These are phyloP conservation scores for Iphiclides podalirius DNA, from an alignment of 2,888 invertebrate genomes.

Conservation along the genomic window DNA sequence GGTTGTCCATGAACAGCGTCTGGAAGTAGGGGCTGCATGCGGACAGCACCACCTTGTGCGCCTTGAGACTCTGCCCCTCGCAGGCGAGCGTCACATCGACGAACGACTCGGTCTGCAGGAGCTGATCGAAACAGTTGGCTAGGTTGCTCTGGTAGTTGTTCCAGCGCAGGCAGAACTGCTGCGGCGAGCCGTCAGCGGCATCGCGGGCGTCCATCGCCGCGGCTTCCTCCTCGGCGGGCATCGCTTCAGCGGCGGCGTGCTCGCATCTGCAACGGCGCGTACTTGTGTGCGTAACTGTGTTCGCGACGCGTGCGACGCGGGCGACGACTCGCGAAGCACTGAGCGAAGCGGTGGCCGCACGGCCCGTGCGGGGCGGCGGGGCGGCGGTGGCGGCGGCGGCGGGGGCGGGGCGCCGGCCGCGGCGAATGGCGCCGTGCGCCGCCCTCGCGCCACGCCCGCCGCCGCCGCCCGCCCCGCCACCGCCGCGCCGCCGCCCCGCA, in stretches of 20 bases:
- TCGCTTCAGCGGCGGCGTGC: constrained; percentile 53
- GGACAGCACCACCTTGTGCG: constrained; percentile 95
- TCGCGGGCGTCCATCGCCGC: constrained; percentile 68
- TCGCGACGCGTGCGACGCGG: constrained; percentile 50
- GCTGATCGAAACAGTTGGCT: constrained; percentile 93
- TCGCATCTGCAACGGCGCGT: constrained; percentile 70
- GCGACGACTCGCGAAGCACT: constrained; percentile 61
- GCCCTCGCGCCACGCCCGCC: constrained; percentile 29
- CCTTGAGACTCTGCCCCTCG: constrained; percentile 94
- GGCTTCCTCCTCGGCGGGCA: constrained; percentile 76
- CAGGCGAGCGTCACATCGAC: constrained; percentile 95
- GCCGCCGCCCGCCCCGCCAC: constrained; percentile 29
- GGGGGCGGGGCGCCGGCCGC: constrained; percentile 33
- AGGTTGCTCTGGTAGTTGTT: constrained; percentile 95
- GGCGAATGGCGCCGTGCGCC: constrained; percentile 12
- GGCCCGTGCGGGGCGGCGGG: constrained; percentile 44
- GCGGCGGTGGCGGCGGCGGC: constrained; percentile 40
- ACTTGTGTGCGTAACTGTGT: constrained; percentile 27
- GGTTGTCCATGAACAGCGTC: constrained; percentile 93
- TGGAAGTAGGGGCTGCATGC: constrained; percentile 97
- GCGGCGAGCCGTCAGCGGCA: constrained; percentile 82
- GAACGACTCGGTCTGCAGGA: constrained; percentile 92
- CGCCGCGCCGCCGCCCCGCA: constrained; percentile 25
- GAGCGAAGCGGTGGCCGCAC: constrained; percentile 53
- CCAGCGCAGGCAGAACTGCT: constrained; percentile 95